Evolutionary conservation across 2,888 invertebrate genomes (phyloP).

Genomic region (Heliconius hortense): DNA sequence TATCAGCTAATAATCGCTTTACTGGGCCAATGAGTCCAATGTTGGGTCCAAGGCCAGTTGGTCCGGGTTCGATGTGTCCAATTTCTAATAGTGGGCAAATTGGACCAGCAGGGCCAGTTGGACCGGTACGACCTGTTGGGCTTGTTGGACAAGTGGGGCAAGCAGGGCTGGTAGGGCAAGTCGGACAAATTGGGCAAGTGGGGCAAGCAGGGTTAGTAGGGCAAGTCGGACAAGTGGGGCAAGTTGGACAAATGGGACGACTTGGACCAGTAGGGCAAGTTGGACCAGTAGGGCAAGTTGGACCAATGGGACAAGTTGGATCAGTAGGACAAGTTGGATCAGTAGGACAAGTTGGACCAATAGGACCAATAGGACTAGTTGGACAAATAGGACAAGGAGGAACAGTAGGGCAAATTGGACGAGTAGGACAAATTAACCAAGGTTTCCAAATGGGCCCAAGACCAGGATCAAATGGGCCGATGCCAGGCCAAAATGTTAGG

Average conservation of each 20-base stretch:
- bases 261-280: neutral
- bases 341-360: neutral
- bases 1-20: constrained; percentile 9
- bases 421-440: neutral
- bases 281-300: neutral
- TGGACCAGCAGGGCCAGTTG: neutral
- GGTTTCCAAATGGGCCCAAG: constrained; percentile 16
- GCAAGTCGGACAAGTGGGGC: neutral
- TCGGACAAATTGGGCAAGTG: neutral
- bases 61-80: neutral
- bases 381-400: neutral
- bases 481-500: constrained; percentile 13
- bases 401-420: neutral
- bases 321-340: neutral
- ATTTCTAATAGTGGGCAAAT: neutral
- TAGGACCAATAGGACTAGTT: neutral
- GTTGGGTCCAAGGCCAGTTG: constrained; percentile 18
- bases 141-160: neutral
- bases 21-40: constrained; percentile 20
- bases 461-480: constrained; percentile 12
- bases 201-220: neutral
- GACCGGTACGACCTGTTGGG: neutral
- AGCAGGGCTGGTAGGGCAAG: neutral
- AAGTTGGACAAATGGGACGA: neutral
- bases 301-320: neutral